Conservation (phyloP, 2,113 vertebrate genomes). For the Serilophus lunatus region DNA sequence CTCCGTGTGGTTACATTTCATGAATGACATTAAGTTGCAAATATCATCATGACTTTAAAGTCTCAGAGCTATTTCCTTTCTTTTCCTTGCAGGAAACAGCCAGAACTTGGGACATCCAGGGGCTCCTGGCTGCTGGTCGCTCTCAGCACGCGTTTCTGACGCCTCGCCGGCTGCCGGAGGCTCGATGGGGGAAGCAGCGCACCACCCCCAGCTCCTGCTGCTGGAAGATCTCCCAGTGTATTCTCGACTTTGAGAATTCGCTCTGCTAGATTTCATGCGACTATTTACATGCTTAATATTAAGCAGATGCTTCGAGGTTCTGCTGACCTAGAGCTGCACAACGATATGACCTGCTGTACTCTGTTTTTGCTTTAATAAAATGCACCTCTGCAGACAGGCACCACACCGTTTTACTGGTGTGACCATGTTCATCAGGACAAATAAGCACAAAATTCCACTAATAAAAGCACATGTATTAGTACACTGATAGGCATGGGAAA, state of each 20-base stretch:
- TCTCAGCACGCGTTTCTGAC: fast-evolving
- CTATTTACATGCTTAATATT: conserved; percentile 29
- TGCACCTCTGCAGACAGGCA: background rate
- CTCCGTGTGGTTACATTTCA: background rate
- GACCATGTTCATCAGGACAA: background rate
- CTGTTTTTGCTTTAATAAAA: background rate
- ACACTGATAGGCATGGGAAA: background rate
- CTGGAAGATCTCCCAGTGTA: background rate
- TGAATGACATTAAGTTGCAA: background rate
- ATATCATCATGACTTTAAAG: background rate
- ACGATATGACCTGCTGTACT: background rate
- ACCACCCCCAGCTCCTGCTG: background rate
- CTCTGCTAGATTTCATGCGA: background rate
- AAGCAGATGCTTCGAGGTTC: conserved; percentile 19
- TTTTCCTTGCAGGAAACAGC: background rate
- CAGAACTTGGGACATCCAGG: background rate
- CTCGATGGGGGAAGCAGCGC: background rate
- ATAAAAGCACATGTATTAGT: background rate
- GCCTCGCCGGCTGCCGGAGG: fast-evolving
- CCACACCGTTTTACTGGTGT: fast-evolving
- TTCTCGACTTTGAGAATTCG: background rate
- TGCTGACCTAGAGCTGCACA: background rate
- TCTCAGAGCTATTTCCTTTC: background rate
- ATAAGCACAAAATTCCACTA: background rate
- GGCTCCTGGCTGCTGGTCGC: background rate